Evolutionary conservation across 2,888 invertebrate genomes (phyloP).

Genomic region (Daptonema setosum): DNA sequence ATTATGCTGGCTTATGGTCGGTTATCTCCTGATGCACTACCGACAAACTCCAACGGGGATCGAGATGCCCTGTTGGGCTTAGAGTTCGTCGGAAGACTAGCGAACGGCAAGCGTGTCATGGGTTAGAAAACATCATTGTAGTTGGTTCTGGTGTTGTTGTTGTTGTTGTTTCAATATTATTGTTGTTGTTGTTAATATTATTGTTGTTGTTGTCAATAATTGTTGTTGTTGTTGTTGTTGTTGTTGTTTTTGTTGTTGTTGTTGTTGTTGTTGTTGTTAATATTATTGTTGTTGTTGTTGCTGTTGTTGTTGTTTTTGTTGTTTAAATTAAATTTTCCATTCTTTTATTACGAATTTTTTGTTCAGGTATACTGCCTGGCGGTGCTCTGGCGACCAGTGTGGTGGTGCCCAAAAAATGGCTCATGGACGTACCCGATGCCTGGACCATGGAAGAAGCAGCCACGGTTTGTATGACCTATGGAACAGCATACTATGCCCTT

Average conservation of each 20-base stretch:
- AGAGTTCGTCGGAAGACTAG: constrained; percentile 11
- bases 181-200: too few species aligned
- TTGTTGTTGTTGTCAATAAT: too few species aligned
- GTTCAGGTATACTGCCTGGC: constrained; percentile 69
- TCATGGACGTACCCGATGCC: constrained; percentile 28
- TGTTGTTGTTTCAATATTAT: too few species aligned
- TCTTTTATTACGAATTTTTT: too few species aligned
- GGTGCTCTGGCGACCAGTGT: constrained; percentile 65
- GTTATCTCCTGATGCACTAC: constrained; percentile 82
- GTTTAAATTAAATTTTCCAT: too few species aligned
- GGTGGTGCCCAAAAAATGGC: constrained; percentile 47
- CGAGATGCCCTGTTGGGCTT: constrained; percentile 63
- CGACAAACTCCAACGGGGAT: constrained; percentile 39
- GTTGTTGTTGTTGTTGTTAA: too few species aligned
- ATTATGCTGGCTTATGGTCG: constrained; percentile 94
- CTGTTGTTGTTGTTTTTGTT: too few species aligned
- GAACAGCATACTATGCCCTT: constrained; percentile 53
- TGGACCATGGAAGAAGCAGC: constrained; percentile 34
- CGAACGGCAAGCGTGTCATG: constrained; percentile 56
- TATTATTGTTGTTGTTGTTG: too few species aligned
- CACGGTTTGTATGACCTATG: constrained; percentile 29
- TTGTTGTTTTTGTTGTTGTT: too few species aligned
- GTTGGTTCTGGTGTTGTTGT: too few species aligned
- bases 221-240: too few species aligned
- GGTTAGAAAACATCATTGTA: too few species aligned